phyloP scores from a whole-genome alignment of 1,140 invertebrate species.

The Nasonia vitripennis region DNA sequence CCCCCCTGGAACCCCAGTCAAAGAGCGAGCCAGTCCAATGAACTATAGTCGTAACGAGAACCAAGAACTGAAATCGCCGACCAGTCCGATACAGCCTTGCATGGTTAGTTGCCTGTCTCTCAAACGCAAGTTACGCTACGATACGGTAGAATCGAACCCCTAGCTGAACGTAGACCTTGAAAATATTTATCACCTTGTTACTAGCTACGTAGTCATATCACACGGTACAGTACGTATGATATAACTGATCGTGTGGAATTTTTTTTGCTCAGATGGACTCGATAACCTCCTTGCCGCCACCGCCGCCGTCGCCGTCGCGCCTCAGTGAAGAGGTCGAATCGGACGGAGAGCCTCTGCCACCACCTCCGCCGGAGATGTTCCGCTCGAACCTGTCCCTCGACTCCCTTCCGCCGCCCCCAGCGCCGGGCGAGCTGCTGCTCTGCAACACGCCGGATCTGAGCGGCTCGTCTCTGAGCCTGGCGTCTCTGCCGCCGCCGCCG shows the following conservation, averaged over 20 bases:
- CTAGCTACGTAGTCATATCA: too few species aligned
- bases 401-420: constrained; percentile 85
- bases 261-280: constrained; percentile 72
- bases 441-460: constrained; percentile 78
- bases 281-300: constrained; percentile 75
- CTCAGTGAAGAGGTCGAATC: constrained; percentile 65
- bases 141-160: too few species aligned
- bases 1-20: constrained; percentile 73
- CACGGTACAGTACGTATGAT: too few species aligned
- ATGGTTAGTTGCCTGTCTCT: constrained; percentile 67
- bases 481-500: constrained; percentile 82
- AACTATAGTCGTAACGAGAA: constrained; percentile 66
- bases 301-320: constrained; percentile 77
- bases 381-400: constrained; percentile 85
- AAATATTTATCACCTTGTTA: too few species aligned
- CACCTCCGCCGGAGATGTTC: constrained; percentile 81
- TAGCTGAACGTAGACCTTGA: not conserved
- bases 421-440: constrained; percentile 78
- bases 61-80: constrained; percentile 70
- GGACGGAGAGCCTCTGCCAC: constrained; percentile 74
- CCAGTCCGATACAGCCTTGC: constrained; percentile 70
- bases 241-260: not conserved
- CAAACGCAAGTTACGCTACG: not conserved
- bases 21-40: constrained; percentile 73
- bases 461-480: constrained; percentile 81